These are phyloP conservation scores for Meteorus sp. DNA, from an alignment of 1,140 invertebrate species.

Conservation along the genomic window DNA sequence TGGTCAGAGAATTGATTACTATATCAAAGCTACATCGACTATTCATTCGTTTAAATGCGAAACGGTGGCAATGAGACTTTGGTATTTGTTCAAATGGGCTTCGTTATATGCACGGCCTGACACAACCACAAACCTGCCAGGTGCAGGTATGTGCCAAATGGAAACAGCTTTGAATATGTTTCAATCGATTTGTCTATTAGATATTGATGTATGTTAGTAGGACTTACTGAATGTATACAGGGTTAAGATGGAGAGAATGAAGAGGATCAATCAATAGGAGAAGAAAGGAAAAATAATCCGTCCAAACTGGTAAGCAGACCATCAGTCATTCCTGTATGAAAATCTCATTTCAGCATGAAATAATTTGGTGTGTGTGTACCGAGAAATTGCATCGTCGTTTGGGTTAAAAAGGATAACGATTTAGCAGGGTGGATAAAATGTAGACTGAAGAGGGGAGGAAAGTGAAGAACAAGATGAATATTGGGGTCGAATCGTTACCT, in stretches of 20 bases:
- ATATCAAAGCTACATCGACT: too few species aligned
- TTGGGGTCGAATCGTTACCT: too few species aligned
- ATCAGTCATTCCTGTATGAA: conserved; percentile 47
- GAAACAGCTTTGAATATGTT: conserved; percentile 53
- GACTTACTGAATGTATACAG: background rate
- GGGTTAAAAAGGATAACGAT: background rate
- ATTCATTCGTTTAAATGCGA: conserved; percentile 29
- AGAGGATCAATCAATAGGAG: background rate
- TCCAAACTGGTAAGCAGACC: conserved; percentile 39
- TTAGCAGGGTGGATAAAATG: too few species aligned
- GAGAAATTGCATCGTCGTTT: conserved; percentile 29
- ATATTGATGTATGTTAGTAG: conserved; percentile 18
- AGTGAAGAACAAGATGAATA: too few species aligned
- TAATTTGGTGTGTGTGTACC: conserved; percentile 35
- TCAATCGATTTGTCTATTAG: conserved; percentile 48
- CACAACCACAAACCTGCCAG: conserved; percentile 33
- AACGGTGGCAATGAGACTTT: conserved; percentile 39
- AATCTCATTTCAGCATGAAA: conserved; percentile 43
- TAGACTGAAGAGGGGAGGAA: too few species aligned
- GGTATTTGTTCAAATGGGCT: conserved; percentile 8
- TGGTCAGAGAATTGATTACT: too few species aligned
- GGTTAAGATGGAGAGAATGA: background rate
- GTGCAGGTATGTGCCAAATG: conserved; percentile 39
- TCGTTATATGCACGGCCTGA: conserved; percentile 34
- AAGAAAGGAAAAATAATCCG: conserved; percentile 12